Conservation (phyloP, 2,888 invertebrate genomes). For the Mesoligia furuncula region DNA sequence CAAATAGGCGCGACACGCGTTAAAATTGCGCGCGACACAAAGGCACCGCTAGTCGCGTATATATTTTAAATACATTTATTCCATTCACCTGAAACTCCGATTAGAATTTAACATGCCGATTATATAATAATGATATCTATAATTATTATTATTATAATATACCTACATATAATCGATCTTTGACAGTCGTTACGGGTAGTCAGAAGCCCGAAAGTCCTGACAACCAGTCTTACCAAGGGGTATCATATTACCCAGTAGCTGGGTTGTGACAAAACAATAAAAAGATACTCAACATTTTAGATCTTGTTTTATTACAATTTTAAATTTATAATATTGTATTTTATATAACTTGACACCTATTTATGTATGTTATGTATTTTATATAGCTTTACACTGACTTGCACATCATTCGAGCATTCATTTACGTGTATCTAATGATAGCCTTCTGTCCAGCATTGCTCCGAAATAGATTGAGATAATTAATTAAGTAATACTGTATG, state of each 20-base stretch:
- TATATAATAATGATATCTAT: background rate
- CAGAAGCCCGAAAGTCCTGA: too few species aligned
- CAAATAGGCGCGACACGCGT: too few species aligned
- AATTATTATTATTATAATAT: background rate
- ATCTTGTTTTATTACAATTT: constrained; percentile 20
- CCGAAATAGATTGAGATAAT: background rate
- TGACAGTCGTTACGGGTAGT: too few species aligned
- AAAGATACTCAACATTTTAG: constrained; percentile 39
- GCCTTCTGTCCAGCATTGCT: background rate
- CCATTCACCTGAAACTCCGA: constrained; percentile 10
- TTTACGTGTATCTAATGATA: background rate
- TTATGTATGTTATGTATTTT: too few species aligned
- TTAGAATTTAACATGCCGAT: constrained; percentile 6
- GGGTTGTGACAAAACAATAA: constrained; percentile 57
- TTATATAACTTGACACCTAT: too few species aligned
- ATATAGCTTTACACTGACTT: too few species aligned
- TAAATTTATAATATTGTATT: background rate
- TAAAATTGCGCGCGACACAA: too few species aligned
- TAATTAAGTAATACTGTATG: constrained; percentile 39
- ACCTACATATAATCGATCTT: background rate
- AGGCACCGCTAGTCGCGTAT: too few species aligned
- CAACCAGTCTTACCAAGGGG: too few species aligned
- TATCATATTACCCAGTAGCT: too few species aligned
- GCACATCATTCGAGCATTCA: background rate
- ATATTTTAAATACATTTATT: constrained; percentile 28